A percentile compares a stretch with the other conserved stretches of the same genome.
Evolutionary conservation across 2,888 invertebrate species (phyloP).

Genomic region (Tridacna gigas): DNA sequence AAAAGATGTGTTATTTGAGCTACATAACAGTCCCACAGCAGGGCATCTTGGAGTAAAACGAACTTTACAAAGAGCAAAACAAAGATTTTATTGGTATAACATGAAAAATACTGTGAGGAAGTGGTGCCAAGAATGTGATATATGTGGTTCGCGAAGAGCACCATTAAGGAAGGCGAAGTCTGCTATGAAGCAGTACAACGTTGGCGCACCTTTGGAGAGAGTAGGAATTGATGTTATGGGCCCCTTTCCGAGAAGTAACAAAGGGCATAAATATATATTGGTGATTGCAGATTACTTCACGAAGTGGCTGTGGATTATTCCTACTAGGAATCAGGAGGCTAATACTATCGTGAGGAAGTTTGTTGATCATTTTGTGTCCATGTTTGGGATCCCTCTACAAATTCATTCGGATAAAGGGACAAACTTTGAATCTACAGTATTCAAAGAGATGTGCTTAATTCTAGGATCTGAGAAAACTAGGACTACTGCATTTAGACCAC

Average conservation of each 20-base stretch:
- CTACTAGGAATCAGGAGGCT: constrained; percentile 9
- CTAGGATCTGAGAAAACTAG: constrained; percentile 20
- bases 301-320: constrained; percentile 6
- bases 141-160: constrained; percentile 35
- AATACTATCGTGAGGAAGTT: neutral
- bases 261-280: constrained; percentile 8
- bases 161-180: constrained; percentile 36
- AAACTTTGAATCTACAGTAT: neutral
- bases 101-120: constrained; percentile 38
- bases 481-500: constrained; percentile 18
- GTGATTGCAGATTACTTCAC: constrained; percentile 9
- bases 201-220: constrained; percentile 49
- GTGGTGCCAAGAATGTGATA: constrained; percentile 48
- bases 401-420: constrained; percentile 26
- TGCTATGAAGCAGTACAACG: constrained; percentile 36
- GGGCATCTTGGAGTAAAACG: constrained; percentile 44
- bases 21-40: constrained; percentile 30
- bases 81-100: constrained; percentile 38
- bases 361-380: neutral
- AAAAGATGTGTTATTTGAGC: constrained; percentile 2
- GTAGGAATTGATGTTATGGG: constrained; percentile 18
- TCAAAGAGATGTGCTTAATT: neutral
- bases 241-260: constrained; percentile 5
- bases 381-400: constrained; percentile 18
- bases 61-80: neutral